Conservation (phyloP, 1,140 invertebrate species). For the Nephotettix cincticeps region DNA sequence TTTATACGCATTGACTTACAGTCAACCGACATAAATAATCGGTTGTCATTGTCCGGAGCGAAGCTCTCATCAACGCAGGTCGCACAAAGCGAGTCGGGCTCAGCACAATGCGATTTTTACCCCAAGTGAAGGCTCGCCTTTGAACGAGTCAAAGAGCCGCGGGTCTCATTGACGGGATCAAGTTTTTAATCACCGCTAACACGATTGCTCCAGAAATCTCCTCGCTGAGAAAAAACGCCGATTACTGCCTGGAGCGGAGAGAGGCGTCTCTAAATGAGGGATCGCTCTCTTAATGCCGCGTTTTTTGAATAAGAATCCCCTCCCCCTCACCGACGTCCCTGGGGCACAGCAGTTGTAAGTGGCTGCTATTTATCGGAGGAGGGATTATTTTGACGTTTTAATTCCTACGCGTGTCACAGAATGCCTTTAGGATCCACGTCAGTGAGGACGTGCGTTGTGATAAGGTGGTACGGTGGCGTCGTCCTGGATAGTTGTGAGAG, state of each 20-base stretch:
- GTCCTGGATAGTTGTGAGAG: too few species aligned
- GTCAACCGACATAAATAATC: too few species aligned
- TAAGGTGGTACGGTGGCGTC: too few species aligned
- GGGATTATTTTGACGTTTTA: slow-evolving; percentile 1
- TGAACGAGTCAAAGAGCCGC: background rate
- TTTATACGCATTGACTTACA: too few species aligned
- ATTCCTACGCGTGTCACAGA: background rate
- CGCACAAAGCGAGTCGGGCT: too few species aligned
- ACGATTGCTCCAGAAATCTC: slow-evolving; percentile 8
- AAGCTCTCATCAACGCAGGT: too few species aligned
- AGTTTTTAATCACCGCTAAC: slow-evolving; percentile 12
- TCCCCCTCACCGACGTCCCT: background rate
- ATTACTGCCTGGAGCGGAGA: background rate
- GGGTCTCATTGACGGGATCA: slow-evolving; percentile 5
- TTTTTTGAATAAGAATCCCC: background rate
- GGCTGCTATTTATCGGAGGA: background rate
- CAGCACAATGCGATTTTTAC: background rate
- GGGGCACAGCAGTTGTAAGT: background rate
- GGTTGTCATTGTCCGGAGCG: too few species aligned
- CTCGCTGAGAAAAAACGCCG: slow-evolving; percentile 7
- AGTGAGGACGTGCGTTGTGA: too few species aligned
- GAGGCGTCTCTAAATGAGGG: background rate
- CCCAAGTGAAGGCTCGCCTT: background rate
- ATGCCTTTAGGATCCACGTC: too few species aligned
- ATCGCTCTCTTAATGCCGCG: background rate